phyloP scores from a whole-genome alignment of 1,140 invertebrate genomes.

The Amphibalanus amphitrite region DNA sequence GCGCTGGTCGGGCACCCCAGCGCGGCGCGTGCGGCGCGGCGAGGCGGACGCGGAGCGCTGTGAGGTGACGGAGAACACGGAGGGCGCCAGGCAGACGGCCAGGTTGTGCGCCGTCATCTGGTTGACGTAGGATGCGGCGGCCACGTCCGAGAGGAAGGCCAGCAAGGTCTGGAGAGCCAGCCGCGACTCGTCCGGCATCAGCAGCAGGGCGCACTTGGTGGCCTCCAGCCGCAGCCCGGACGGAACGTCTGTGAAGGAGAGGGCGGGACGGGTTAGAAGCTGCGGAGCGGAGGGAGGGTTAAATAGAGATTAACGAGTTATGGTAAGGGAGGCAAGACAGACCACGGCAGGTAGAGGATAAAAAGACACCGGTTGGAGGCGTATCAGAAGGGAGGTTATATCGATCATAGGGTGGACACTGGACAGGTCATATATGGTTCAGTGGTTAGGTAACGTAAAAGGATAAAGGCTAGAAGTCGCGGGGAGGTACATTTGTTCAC shows the following conservation, averaged over 20 bases:
- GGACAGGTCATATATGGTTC: no score
- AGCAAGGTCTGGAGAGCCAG: constrained; percentile 74
- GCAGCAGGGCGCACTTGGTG: constrained; percentile 62
- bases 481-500: no score
- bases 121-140: constrained; percentile 55
- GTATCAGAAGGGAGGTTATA: no score
- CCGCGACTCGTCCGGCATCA: constrained; percentile 82
- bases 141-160: constrained; percentile 64
- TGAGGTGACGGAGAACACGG: constrained; percentile 49
- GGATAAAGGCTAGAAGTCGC: no score
- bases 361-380: no score
- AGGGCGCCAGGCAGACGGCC: constrained; percentile 83
- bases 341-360: no score
- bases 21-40: constrained; percentile 21
- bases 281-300: no score
- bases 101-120: constrained; percentile 92
- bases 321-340: no score
- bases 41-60: constrained; percentile 25
- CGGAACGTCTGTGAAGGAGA: constrained; percentile 52
- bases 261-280: background rate
- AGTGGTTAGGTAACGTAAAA: no score
- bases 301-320: no score
- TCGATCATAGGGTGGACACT: no score
- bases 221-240: constrained; percentile 60
- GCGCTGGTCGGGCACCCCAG: constrained; percentile 58